Percentiles rank a stretch among this genome's conserved stretches.
Conservation (phyloP, 2,113 vertebrate species). For the Pseudolaguvia tuberculata region DNA sequence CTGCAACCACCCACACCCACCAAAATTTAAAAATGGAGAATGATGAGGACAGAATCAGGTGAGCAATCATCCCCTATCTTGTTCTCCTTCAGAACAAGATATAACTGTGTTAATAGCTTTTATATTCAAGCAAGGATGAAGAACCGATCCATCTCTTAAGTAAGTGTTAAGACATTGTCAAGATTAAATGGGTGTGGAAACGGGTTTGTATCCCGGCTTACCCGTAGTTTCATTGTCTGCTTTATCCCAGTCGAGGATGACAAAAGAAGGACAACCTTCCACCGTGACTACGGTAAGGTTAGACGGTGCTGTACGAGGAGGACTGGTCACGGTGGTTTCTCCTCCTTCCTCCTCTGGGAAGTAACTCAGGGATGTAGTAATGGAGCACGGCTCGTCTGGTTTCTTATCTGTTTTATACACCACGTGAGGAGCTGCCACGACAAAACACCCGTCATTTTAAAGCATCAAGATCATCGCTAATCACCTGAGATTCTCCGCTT, state of each 20-base stretch:
- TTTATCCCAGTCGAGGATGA: slow-evolving; percentile 90
- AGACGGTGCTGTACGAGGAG: slow-evolving; percentile 80
- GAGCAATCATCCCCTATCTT: too few species aligned
- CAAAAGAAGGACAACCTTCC: slow-evolving; percentile 89
- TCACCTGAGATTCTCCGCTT: neutral
- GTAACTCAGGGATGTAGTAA: slow-evolving; percentile 82
- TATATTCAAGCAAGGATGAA: too few species aligned
- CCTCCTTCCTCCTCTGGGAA: slow-evolving; percentile 71
- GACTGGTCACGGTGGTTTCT: slow-evolving; percentile 69
- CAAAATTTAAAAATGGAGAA: too few species aligned
- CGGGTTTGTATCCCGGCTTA: slow-evolving; percentile 51
- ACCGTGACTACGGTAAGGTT: slow-evolving; percentile 94
- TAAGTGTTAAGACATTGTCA: too few species aligned
- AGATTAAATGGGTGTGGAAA: neutral
- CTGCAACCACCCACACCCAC: too few species aligned
- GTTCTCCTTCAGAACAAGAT: too few species aligned
- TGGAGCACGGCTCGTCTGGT: slow-evolving; percentile 84
- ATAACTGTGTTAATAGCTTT: too few species aligned
- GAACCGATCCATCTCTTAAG: too few species aligned
- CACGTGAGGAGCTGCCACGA: slow-evolving; percentile 77
- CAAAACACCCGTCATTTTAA: neutral
- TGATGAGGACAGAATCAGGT: too few species aligned
- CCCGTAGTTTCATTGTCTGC: slow-evolving; percentile 86
- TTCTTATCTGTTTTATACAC: slow-evolving; percentile 84
- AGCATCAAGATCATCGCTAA: neutral